A percentile compares a stretch with the other conserved stretches of the same genome.
Conservation (phyloP, 2,113 vertebrate genomes). For the Morone chrysops region DNA sequence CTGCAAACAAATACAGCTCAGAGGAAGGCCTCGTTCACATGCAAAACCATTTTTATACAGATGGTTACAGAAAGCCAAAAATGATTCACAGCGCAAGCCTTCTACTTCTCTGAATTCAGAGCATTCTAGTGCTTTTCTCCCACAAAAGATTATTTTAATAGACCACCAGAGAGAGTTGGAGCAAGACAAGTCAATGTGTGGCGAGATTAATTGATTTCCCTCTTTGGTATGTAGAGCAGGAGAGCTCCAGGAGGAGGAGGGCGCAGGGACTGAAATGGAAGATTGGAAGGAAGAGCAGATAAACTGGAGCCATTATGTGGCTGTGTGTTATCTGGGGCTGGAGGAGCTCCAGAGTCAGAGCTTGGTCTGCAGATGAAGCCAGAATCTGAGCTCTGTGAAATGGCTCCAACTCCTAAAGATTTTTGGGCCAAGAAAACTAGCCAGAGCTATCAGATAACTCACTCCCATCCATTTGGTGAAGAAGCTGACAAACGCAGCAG, state of each 20-base stretch:
- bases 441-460: conserved; percentile 30
- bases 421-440: conserved; percentile 37
- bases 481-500: conserved; percentile 22
- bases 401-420: conserved; percentile 46
- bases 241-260: conserved; percentile 25
- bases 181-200: conserved; percentile 28
- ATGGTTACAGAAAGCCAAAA: not conserved
- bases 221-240: conserved; percentile 55
- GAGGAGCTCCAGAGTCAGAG: conserved; percentile 49
- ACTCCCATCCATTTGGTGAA: conserved; percentile 11
- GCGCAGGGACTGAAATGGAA: conserved; percentile 39
- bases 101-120: conserved; percentile 20
- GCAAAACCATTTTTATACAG: conserved; percentile 13
- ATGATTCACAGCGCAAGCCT: conserved; percentile 23
- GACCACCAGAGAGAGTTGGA: conserved; percentile 50
- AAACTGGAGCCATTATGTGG: conserved; percentile 57
- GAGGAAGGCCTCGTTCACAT: conserved; percentile 11
- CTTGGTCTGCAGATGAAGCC: conserved; percentile 46
- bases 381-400: conserved; percentile 56
- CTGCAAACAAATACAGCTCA: conserved; percentile 31
- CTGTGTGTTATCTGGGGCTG: conserved; percentile 58
- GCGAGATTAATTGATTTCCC: conserved; percentile 63
- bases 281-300: conserved; percentile 57
- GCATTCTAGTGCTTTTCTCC: conserved; percentile 16
- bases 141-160: conserved; percentile 42